Base-by-base conservation (phyloP, 2,113 vertebrate species). In the Thalassoma bifasciatum region DNA sequence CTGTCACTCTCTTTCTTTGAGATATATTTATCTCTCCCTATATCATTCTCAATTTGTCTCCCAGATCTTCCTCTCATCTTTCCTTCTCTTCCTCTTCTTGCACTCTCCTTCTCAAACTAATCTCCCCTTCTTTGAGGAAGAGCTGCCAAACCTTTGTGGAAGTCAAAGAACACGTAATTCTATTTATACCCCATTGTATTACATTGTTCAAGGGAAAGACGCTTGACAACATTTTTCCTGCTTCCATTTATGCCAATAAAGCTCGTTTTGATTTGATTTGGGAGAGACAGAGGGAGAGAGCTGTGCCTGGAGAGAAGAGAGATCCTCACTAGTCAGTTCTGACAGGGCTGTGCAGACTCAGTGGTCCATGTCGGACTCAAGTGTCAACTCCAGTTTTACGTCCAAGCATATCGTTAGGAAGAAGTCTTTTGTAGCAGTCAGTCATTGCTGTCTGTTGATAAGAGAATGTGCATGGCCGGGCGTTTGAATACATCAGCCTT, bases 381-480 rank as follows among this genome's bases (percentile, higher is more conserved):
- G 73, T 69, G 83, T 82, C 79, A 69, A 74, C 75, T 80, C 60
- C 70, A 59, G 38, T 83, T 60, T 68, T 49, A 86, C 44, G 60
- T 74, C 84, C 80, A 77, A 67, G 83, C 80, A 72, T 75, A 75
- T 86, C 46, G 82, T 88, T 79, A 84, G 69, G 72, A 80, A 65
- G 74, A 82, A 17, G 49, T 79, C 68, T 83, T 86, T 70, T 86
- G 81, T 81, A 75, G 47, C 52, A 64, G 67, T 60, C 86, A 62
- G 36, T 80, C 67, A 53, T 40, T 8, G 34, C 68, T 67, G 49
- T 66, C 63, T 56, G 70, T 56, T 72, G 9, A 66, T 38, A 40
- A 53, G 57, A n/a, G 36, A 51, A 19, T 58, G 63, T 65, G 34
- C 64, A 51, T 16, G 21, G 44, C 51, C 24, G 47, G 34, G 13